Evolutionary conservation across 1,140 invertebrate species (phyloP), one percentile per base, ranked within the genome.

Genomic region (Drosophila ironensis): DNA sequence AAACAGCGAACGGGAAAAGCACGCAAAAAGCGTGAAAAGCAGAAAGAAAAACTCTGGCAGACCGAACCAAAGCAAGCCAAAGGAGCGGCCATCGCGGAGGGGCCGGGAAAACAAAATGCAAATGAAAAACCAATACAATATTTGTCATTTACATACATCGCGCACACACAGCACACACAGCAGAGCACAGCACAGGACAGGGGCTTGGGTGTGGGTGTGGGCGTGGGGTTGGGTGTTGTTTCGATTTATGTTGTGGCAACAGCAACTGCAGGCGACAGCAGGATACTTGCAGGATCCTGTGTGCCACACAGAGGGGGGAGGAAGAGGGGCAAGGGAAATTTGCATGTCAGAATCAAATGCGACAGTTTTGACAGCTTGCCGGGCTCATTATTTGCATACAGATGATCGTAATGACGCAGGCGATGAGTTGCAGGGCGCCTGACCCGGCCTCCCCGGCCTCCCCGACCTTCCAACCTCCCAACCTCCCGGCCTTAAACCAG

Each of bases 311-410:
- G n/a, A 6, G 40, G 0, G 16, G 28, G 50, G 20, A 50, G 16
- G 9, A 14, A 16, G 9, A 38, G 27, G 9, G 28, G 17, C 3
- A 47, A 52, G 7, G 14, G 47, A 59, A 72, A 82, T 82, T 82
- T 82, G 72, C 68, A 75, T 82, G 63, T 82, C 77, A 68, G 71
- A 82, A 77, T 82, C 77, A 82, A 82, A 64, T 76, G 78, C 68
- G 78, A 84, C 77, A 73, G 78, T 61, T 82, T 77, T 84, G 78
- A 84, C 78, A 82, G 48, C 46, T 66, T 74, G 77, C 72, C 46
- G 64, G 56, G 68, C 72, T 82, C 77, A 81, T 81, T 81, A 81
- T 71, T 59, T 60, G 52, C 53, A 60, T 70, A 44, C 40, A 48
- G 44, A 69, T 47, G 33, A 69, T 57, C 24, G 52, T 25, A 42